phyloP scores from a whole-genome alignment of 23 tunicate species.

The Botrylloides violaceus region DNA sequence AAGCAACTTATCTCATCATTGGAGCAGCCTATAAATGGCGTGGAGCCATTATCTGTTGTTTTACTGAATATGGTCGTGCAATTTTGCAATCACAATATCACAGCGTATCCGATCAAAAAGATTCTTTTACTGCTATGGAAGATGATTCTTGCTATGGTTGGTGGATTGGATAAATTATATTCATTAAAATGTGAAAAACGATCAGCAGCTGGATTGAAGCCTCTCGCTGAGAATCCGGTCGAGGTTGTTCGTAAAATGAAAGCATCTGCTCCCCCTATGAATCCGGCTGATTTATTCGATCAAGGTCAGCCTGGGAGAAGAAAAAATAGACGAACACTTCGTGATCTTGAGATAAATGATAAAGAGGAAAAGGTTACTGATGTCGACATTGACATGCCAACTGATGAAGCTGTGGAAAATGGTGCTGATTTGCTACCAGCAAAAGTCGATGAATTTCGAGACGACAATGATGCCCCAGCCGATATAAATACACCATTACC shows the following conservation, averaged over 20 bases:
- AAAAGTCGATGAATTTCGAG: neutral
- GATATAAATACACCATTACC: slow-evolving; percentile 2
- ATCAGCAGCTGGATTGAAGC: slow-evolving; percentile 34
- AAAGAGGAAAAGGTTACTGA: neutral
- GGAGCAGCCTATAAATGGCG: slow-evolving; percentile 42
- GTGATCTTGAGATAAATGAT: slow-evolving; percentile 9
- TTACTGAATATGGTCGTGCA: slow-evolving; percentile 64
- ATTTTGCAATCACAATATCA: slow-evolving; percentile 46
- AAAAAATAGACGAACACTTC: slow-evolving; percentile 15
- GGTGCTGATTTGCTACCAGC: slow-evolving; percentile 21
- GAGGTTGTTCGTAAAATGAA: slow-evolving; percentile 62
- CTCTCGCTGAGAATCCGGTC: slow-evolving; percentile 57
- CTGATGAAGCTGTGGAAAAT: neutral
- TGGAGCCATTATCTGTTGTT: slow-evolving; percentile 46
- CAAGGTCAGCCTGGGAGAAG: slow-evolving; percentile 48
- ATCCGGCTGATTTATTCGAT: slow-evolving; percentile 72
- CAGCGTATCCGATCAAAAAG: slow-evolving; percentile 68
- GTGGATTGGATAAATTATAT: slow-evolving; percentile 44
- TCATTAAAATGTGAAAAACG: slow-evolving; percentile 37
- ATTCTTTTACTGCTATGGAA: slow-evolving; percentile 81
- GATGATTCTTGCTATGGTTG: slow-evolving; percentile 57
- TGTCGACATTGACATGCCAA: neutral
- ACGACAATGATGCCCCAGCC: neutral
- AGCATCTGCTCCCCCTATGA: slow-evolving; percentile 84
- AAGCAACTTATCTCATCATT: neutral